Evolutionary conservation across 92 coral and sea anemone genomes (phyloP), one percentile per base, ranked within the genome.

Genomic region (Plumapathes pennacea): DNA sequence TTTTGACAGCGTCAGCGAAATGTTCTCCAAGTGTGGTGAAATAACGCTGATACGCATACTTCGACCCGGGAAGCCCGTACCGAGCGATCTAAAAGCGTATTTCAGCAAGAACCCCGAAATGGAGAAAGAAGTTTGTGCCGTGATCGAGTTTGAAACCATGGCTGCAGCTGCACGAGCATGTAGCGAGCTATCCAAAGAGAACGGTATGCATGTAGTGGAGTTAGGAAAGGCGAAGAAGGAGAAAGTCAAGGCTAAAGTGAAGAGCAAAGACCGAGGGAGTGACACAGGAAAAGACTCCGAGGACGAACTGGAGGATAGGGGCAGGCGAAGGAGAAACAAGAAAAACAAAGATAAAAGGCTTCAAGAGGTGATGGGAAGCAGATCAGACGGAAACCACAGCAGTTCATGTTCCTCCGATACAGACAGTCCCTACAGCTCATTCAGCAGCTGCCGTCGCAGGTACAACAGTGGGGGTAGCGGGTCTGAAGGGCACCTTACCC

Each of bases 81-180:
- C 99, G 12, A 69, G 67, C 7, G 99, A 94, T 52, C 67, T 89
- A 15, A 94, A 88, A 66, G 53, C 57, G 4, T 71, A 80, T 39
- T 65, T 87, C 50, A 25, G 85, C 23, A 88, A 73, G 32, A 71
- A 80, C 36, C 89, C 92, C 14, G 97, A 91, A 40, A 81, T 91
- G 7, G 74, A 73, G 43, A 73, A 66, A 13, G 96, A 89, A 62
- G 71, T 85, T 0, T 89, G 90, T 47, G 96, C 99, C 9, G 86
- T 94, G 29, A 70, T 94, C 23, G 99, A 86, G 41, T 94, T 94
- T 36, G 99, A 94, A 64, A 94, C 99, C 36, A 94, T 94, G 99
- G 99, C 99, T 24, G 99, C 99, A 0, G 89, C 99, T 0, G 99
- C 99, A 30, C 77, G 99, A 11, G 99, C 99, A 2, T 94, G 99